A percentile compares a stretch with the other conserved stretches of the same genome.
Conservation (phyloP, 2,797 vertebrate genomes). For the Poliocrania exsul region DNA sequence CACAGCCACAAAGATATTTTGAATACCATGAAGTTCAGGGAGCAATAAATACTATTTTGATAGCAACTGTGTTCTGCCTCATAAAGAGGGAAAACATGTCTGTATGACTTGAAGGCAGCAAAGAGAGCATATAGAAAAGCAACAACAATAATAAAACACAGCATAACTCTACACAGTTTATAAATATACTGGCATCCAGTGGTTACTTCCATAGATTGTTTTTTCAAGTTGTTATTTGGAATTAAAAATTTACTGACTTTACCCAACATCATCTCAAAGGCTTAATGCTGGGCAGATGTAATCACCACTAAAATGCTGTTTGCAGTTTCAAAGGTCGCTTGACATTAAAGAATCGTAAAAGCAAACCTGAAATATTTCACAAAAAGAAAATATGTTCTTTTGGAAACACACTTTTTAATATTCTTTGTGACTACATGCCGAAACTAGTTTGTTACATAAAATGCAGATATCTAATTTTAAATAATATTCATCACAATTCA, state of each 20-base stretch:
- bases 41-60: background rate
- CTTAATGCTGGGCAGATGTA: background rate
- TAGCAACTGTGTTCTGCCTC: background rate
- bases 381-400: background rate
- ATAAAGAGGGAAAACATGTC: background rate
- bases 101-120: background rate
- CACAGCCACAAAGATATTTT: background rate
- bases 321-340: conserved; percentile 20
- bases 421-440: background rate
- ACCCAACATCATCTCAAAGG: background rate
- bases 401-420: background rate
- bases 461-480: background rate
- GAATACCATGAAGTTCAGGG: background rate
- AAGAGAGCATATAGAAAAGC: background rate
- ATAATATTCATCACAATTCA: background rate
- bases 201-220: background rate
- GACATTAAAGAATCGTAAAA: background rate
- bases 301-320: background rate
- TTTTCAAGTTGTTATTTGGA: background rate
- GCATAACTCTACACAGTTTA: background rate
- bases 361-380: background rate
- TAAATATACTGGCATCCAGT: background rate
- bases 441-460: background rate
- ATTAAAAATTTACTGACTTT: background rate
- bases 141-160: background rate